These are phyloP conservation scores for Drosophila pseudoobscura DNA, from an alignment of 1,140 invertebrate species.

Conservation along the genomic window DNA sequence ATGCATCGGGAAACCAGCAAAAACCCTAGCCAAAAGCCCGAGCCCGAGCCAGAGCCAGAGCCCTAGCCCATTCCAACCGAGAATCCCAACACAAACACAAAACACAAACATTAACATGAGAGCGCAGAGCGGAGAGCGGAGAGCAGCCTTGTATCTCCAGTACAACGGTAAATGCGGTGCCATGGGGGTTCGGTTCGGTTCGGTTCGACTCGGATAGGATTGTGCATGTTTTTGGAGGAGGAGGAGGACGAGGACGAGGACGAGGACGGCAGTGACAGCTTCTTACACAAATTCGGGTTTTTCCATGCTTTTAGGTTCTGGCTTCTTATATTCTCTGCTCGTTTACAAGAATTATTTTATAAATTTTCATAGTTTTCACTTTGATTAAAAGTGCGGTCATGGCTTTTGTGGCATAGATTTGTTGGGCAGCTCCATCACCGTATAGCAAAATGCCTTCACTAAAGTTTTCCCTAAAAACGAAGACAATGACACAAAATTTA, in stretches of 20 bases:
- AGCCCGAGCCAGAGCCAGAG: background rate
- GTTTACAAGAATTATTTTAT: conserved; percentile 72
- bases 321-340: conserved; percentile 21
- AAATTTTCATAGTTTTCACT: conserved; percentile 80
- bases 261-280: conserved; percentile 25
- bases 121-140: too few relatives aligned
- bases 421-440: conserved; percentile 65
- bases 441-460: conserved; percentile 8
- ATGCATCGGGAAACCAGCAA: conserved; percentile 1
- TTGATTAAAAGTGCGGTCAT: conserved; percentile 80
- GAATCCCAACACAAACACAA: conserved; percentile 16
- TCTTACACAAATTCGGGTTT: conserved; percentile 57
- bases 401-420: conserved; percentile 63
- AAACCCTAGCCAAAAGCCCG: background rate
- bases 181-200: conserved; percentile 2
- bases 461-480: background rate
- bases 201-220: background rate
- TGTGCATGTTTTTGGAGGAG: conserved; percentile 10
- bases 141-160: conserved; percentile 28
- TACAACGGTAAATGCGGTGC: conserved; percentile 17
- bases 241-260: background rate
- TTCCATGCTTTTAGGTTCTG: conserved; percentile 13
- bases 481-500: background rate
- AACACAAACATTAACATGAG: conserved; percentile 8
- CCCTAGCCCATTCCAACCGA: conserved; percentile 25